Evolutionary conservation across 1,140 invertebrate species (phyloP).

Genomic region (Drosophila albomicans): DNA sequence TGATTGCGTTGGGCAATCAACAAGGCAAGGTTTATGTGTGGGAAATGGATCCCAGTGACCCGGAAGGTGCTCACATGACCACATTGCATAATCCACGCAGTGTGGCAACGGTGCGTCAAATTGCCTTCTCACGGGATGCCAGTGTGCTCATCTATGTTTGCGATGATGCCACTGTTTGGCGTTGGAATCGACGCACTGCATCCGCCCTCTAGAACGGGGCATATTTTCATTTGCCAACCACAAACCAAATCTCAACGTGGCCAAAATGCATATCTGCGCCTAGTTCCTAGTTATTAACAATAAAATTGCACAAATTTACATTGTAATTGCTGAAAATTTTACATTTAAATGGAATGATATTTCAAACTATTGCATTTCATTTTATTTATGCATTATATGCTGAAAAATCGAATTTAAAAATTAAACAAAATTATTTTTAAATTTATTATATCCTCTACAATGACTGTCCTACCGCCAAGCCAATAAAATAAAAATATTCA

Average conservation of each 20-base stretch:
- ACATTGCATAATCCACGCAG: conserved; percentile 94
- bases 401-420: too few relatives aligned
- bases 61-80: conserved; percentile 90
- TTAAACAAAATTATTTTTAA: too few relatives aligned
- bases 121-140: conserved; percentile 94
- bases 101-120: conserved; percentile 94
- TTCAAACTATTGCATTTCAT: not conserved
- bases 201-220: conserved; percentile 39
- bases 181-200: conserved; percentile 90
- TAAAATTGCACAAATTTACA: conserved; percentile 5
- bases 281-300: conserved; percentile 62
- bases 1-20: conserved; percentile 96
- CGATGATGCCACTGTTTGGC: conserved; percentile 97
- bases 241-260: conserved; percentile 76
- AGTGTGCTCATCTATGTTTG: conserved; percentile 89
- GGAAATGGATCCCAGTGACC: conserved; percentile 95
- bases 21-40: conserved; percentile 96
- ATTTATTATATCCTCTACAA: not conserved
- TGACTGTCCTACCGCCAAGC: too few relatives aligned
- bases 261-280: conserved; percentile 57
- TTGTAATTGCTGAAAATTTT: not conserved
- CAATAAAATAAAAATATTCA: too few relatives aligned
- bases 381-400: not conserved
- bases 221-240: conserved; percentile 25
- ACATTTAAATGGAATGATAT: not conserved